Evolutionary conservation across 2,888 invertebrate genomes (phyloP).

Genomic region (Nomada hirtipes): DNA sequence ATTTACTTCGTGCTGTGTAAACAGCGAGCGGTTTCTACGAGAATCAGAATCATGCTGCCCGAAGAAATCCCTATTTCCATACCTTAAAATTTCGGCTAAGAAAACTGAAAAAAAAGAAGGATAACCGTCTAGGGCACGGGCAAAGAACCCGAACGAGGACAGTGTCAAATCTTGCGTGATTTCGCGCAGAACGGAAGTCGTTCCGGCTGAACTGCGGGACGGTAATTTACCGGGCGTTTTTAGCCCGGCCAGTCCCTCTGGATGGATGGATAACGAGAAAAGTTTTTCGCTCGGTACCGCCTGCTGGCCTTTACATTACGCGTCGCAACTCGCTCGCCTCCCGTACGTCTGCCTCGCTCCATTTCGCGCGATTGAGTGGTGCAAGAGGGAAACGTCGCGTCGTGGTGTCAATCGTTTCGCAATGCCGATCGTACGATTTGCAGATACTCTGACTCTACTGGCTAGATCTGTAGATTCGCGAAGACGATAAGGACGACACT

Average conservation of each 20-base stretch:
- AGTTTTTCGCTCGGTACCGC: conserved; percentile 70
- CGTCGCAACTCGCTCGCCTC: conserved; percentile 55
- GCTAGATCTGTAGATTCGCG: background rate
- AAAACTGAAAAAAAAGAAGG: background rate
- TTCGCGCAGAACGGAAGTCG: conserved; percentile 53
- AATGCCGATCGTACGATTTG: conserved; percentile 3
- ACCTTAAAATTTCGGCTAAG: background rate
- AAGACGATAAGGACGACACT: too few relatives aligned
- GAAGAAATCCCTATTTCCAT: background rate
- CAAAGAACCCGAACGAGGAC: conserved; percentile 4
- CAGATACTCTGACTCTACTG: background rate
- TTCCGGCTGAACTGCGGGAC: conserved; percentile 59
- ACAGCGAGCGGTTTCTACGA: too few relatives aligned
- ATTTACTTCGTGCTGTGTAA: too few relatives aligned
- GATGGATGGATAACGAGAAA: conserved; percentile 75
- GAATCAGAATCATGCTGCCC: too few relatives aligned
- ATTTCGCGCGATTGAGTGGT: conserved; percentile 66
- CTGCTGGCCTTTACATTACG: conserved; percentile 69
- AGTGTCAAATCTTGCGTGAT: conserved; percentile 26
- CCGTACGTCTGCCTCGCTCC: conserved; percentile 55
- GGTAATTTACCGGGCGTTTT: conserved; percentile 66
- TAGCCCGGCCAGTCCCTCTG: conserved; percentile 47
- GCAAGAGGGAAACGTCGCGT: conserved; percentile 45
- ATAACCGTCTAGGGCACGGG: background rate
- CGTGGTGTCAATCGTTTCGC: conserved; percentile 55